Percentiles rank a stretch among this genome's conserved stretches.
Conservation (phyloP, 2,113 vertebrate species). For the Daboia siamensis region DNA sequence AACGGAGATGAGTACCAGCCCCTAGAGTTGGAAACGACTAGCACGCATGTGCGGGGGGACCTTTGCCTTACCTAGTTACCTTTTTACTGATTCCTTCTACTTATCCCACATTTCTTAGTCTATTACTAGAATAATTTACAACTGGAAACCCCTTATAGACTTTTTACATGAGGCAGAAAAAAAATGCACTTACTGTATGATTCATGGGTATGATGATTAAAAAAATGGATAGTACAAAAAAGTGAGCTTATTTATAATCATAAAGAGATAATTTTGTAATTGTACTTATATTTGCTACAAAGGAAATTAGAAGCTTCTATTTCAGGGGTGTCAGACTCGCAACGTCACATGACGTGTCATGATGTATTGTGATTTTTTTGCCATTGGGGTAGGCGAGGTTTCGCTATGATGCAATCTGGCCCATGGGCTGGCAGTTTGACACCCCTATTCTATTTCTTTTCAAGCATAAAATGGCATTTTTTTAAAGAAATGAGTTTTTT, state of each 20-base stretch:
- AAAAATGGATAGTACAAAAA: background rate
- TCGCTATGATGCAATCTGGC: too few relatives aligned
- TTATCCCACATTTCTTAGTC: background rate
- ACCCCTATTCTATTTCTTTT: background rate
- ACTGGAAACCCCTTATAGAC: background rate
- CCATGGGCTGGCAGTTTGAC: too few relatives aligned
- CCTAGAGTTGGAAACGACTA: too few relatives aligned
- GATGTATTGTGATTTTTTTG: too few relatives aligned
- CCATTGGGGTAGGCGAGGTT: too few relatives aligned
- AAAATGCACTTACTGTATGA: background rate
- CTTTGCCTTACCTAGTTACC: too few relatives aligned
- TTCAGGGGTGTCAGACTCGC: background rate
- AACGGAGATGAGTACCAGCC: too few relatives aligned
- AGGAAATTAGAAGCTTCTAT: background rate
- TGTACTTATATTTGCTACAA: background rate
- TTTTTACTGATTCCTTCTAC: background rate
- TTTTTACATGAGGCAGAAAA: background rate
- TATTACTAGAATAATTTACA: background rate
- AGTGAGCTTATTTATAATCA: background rate
- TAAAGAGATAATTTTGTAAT: background rate
- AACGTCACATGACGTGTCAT: too few relatives aligned
- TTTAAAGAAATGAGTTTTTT: background rate
- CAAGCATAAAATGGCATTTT: background rate
- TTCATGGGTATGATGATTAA: background rate
- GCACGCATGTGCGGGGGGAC: too few relatives aligned